phyloP scores from a whole-genome alignment of 1,140 invertebrate species.

The Lordiphosa mommai region DNA sequence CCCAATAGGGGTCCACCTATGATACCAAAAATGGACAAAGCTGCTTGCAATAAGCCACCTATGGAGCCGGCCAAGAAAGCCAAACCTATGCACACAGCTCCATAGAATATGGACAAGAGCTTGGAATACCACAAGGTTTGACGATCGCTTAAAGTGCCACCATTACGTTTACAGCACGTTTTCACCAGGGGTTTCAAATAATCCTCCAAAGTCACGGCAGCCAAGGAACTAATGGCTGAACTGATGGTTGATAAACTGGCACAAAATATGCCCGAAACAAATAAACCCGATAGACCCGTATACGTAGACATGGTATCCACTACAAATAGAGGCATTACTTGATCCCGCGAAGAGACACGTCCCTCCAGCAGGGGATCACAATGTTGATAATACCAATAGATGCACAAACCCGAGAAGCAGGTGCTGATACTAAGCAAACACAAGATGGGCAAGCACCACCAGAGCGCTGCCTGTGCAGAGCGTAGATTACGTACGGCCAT shows the following conservation, averaged over 20 bases:
- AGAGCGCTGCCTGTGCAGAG: conserved; percentile 84
- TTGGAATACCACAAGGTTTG: conserved; percentile 81
- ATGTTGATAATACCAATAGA: conserved; percentile 87
- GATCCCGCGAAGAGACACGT: conserved; percentile 81
- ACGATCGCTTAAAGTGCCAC: conserved; percentile 46
- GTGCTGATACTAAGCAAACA: conserved; percentile 85
- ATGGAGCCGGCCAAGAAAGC: conserved; percentile 86
- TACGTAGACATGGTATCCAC: conserved; percentile 86
- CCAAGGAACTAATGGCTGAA: conserved; percentile 89
- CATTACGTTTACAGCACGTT: conserved; percentile 50
- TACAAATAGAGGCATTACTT: conserved; percentile 88
- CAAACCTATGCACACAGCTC: conserved; percentile 85
- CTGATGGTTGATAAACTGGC: conserved; percentile 92
- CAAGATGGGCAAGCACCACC: conserved; percentile 87
- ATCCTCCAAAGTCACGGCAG: conserved; percentile 92
- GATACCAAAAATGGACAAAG: conserved; percentile 89
- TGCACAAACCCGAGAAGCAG: conserved; percentile 88
- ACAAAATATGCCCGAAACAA: conserved; percentile 91
- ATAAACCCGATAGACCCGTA: conserved; percentile 88
- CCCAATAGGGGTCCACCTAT: conserved; percentile 90
- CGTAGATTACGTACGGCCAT: conserved; percentile 87
- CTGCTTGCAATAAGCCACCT: conserved; percentile 87
- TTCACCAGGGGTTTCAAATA: conserved; percentile 83
- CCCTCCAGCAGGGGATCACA: conserved; percentile 86
- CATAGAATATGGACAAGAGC: conserved; percentile 85